phyloP scores from a whole-genome alignment of 2,113 vertebrate genomes.

The Sisor rabdophorus region DNA sequence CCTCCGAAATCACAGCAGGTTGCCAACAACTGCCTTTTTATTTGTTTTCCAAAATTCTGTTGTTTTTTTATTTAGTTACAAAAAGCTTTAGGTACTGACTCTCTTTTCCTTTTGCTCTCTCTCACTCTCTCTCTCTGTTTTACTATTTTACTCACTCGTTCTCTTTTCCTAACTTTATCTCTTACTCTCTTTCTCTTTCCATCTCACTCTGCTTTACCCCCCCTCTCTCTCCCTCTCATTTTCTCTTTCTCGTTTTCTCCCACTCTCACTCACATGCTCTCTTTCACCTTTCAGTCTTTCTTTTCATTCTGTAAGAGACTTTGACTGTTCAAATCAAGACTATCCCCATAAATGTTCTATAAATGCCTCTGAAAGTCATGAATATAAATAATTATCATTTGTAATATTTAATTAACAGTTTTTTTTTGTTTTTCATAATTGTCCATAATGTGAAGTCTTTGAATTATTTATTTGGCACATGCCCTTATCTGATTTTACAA shows the following conservation, averaged over 20 bases:
- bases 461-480: neutral
- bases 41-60: too few relatives aligned
- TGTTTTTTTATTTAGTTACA: neutral
- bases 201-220: neutral
- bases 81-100: too few relatives aligned
- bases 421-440: neutral
- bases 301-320: neutral
- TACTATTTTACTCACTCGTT: neutral
- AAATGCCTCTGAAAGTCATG: neutral
- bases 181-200: neutral
- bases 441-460: neutral
- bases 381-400: neutral
- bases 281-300: too few relatives aligned
- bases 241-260: neutral
- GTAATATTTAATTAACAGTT: neutral
- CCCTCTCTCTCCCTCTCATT: too few relatives aligned
- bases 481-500: neutral
- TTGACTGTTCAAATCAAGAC: neutral
- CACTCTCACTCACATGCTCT: neutral
- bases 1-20: neutral
- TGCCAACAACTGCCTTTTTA: neutral
- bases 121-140: neutral
- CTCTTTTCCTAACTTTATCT: neutral
- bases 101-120: too few relatives aligned
- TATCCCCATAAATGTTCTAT: neutral